A percentile compares a stretch with the other conserved stretches of the same genome.
phyloP scores from a whole-genome alignment of 2,888 invertebrate genomes.

The Nymphalis c-album region DNA sequence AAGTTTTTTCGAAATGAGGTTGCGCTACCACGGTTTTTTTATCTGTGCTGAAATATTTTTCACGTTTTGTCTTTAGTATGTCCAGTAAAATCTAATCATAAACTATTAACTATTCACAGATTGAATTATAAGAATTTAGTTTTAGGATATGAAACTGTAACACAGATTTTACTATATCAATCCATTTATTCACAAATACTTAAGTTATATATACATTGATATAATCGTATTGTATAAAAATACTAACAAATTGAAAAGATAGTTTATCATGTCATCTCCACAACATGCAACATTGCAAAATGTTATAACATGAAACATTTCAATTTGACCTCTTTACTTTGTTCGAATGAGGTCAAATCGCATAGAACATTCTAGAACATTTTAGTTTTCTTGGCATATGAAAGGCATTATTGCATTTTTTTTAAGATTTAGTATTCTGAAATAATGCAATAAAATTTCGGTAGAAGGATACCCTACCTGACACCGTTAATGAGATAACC shows the following conservation, averaged over 20 bases:
- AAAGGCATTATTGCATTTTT: background rate
- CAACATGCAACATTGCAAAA: constrained; percentile 1
- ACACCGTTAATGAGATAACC: too few relatives aligned
- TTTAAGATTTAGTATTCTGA: background rate
- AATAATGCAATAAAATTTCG: background rate
- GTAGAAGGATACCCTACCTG: too few relatives aligned
- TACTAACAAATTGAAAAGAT: background rate
- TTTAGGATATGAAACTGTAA: background rate
- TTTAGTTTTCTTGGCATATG: constrained; percentile 6
- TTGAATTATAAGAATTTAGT: too few relatives aligned
- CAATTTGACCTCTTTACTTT: constrained; percentile 24
- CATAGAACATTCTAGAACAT: constrained; percentile 4
- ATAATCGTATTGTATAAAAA: too few relatives aligned
- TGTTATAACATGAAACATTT: constrained; percentile 1
- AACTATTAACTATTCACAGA: too few relatives aligned
- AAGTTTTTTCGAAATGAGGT: constrained; percentile 1
- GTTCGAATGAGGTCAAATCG: constrained; percentile 17
- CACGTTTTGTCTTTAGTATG: background rate
- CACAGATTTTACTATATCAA: background rate
- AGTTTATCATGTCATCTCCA: constrained; percentile 5
- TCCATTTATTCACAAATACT: background rate
- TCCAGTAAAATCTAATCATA: too few relatives aligned
- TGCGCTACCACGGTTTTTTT: background rate
- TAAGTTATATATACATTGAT: too few relatives aligned
- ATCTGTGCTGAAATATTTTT: background rate